phyloP scores from a whole-genome alignment of 2,797 vertebrate species.

The Monodelphis domestica region DNA sequence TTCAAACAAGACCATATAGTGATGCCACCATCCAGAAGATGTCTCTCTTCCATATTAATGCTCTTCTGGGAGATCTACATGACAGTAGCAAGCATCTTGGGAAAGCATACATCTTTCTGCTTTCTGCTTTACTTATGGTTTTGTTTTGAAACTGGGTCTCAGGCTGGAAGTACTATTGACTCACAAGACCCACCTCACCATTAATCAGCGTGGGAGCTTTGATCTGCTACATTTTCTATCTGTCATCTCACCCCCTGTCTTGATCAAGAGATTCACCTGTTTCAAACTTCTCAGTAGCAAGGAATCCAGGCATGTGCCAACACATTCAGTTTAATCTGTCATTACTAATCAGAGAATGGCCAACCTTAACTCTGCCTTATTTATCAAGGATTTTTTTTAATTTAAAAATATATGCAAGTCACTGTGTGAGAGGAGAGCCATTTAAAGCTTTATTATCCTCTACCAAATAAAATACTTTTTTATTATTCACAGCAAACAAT shows the following conservation, averaged over 20 bases:
- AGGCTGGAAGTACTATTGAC: neutral
- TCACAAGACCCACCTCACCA: neutral
- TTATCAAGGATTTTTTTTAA: too few relatives aligned
- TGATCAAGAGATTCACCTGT: too few relatives aligned
- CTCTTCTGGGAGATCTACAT: too few relatives aligned
- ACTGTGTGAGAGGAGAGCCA: neutral
- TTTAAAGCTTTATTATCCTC: neutral
- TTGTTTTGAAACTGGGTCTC: neutral
- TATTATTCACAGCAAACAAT: neutral
- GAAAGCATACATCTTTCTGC: neutral
- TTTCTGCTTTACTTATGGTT: neutral
- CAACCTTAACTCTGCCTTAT: too few relatives aligned
- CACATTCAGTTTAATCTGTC: too few relatives aligned
- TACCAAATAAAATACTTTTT: neutral
- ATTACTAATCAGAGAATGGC: too few relatives aligned
- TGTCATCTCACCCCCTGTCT: too few relatives aligned
- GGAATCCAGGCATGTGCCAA: too few relatives aligned
- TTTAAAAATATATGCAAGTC: too few relatives aligned
- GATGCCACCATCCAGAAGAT: neutral
- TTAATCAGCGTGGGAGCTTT: neutral
- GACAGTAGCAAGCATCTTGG: neutral
- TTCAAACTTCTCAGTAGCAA: too few relatives aligned
- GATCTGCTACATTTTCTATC: neutral
- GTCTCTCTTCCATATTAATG: neutral
- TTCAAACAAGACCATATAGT: neutral